These are phyloP conservation scores for Mastigias papua DNA, from an alignment of 30 jellyfish, hydroid and myxozoan genomes.

Conservation along the genomic window DNA sequence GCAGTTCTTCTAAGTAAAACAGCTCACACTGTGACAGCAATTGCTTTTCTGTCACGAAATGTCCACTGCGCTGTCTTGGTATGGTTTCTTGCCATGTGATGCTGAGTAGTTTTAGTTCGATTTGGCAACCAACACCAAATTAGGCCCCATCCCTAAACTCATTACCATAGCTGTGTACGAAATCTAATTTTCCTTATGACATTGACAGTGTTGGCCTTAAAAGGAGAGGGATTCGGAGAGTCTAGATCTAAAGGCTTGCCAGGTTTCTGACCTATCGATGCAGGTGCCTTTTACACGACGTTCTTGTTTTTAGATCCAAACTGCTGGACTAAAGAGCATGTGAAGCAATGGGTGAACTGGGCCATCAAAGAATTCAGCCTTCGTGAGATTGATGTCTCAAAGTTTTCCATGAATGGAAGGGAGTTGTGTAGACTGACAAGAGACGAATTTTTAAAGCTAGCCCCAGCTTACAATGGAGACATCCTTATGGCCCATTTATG, in stretches of 20 bases:
- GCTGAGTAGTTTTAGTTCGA: constrained; percentile 8
- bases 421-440: constrained; percentile 90
- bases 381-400: constrained; percentile 89
- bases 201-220: too few species aligned
- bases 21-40: constrained; percentile 25
- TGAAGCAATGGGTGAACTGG: constrained; percentile 99
- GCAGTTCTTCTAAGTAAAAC: constrained; percentile 29
- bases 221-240: too few species aligned
- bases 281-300: too few species aligned
- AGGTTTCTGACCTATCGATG: too few species aligned
- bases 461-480: constrained; percentile 99
- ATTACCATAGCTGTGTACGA: not conserved
- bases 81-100: constrained; percentile 14
- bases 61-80: not conserved
- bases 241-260: too few species aligned
- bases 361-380: constrained; percentile 99
- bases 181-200: not conserved
- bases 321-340: constrained; percentile 99
- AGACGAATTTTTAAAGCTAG: constrained; percentile 93
- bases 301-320: constrained; percentile 76
- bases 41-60: constrained; percentile 26
- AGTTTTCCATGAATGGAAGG: constrained; percentile 92
- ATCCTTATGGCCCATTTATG: constrained; percentile 98
- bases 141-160: constrained; percentile 6
- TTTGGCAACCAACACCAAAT: constrained; percentile 16